Conservation (phyloP, 2,888 invertebrate genomes). For the Crossocerus cetratus region DNA sequence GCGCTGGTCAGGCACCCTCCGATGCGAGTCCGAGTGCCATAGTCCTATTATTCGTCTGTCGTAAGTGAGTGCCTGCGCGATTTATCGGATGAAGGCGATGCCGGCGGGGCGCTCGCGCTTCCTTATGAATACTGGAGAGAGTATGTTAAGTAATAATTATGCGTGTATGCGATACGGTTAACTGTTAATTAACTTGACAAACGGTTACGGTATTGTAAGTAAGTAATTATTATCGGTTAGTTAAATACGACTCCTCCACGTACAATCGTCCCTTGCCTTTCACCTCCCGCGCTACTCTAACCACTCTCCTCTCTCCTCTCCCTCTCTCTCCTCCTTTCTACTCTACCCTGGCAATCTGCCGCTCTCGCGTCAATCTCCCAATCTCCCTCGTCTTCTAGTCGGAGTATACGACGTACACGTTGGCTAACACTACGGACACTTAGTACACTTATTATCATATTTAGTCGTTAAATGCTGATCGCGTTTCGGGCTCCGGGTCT, state of each 20-base stretch:
- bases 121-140: conserved; percentile 52
- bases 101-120: conserved; percentile 53
- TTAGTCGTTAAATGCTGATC: conserved; percentile 66
- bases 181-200: conserved; percentile 70
- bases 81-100: conserved; percentile 64
- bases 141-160: conserved; percentile 71
- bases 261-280: conserved; percentile 49
- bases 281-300: conserved; percentile 31
- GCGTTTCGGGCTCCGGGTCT: conserved; percentile 10
- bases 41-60: conserved; percentile 64
- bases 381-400: conserved; percentile 54
- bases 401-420: conserved; percentile 74
- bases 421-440: conserved; percentile 76
- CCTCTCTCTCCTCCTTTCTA: conserved; percentile 7
- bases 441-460: conserved; percentile 75
- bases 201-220: conserved; percentile 69
- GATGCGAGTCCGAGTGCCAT: conserved; percentile 74
- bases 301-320: conserved; percentile 23
- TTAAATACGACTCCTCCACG: conserved; percentile 72
- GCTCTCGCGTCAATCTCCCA: conserved; percentile 46
- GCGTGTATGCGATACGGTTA: conserved; percentile 64
- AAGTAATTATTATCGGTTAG: conserved; percentile 74
- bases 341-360: conserved; percentile 34
- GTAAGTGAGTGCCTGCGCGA: conserved; percentile 76
- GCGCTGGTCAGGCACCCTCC: conserved; percentile 68